phyloP scores from a whole-genome alignment of 2,888 invertebrate species.

The Ctenicera cuprea region DNA sequence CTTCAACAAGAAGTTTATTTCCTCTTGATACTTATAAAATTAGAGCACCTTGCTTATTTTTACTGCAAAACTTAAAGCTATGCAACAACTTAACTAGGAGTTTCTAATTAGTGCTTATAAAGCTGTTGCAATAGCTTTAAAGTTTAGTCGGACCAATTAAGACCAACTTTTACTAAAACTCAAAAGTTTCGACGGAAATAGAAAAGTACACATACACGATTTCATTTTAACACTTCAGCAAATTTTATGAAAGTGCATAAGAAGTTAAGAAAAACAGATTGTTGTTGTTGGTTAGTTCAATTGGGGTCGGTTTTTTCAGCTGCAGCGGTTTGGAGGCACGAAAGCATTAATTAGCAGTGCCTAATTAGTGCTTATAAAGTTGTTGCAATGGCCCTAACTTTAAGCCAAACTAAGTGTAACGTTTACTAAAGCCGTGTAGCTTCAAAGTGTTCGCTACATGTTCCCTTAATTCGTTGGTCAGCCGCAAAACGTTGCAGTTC shows the following conservation, averaged over 20 bases:
- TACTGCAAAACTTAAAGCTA: too few species aligned
- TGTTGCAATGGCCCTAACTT: conserved; percentile 33
- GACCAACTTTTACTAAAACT: conserved; percentile 23
- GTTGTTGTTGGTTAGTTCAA: too few species aligned
- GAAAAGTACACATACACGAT: too few species aligned
- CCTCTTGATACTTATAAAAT: too few species aligned
- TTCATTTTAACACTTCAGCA: too few species aligned
- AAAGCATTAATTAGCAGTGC: conserved; percentile 32
- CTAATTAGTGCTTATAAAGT: conserved; percentile 36
- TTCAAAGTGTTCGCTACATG: conserved; percentile 43
- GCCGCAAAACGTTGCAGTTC: conserved; percentile 46
- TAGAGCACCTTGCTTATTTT: too few species aligned
- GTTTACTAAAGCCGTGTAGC: conserved; percentile 37
- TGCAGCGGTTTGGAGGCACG: conserved; percentile 8
- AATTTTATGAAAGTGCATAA: too few species aligned
- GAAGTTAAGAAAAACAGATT: too few species aligned
- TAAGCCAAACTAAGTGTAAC: conserved; percentile 32
- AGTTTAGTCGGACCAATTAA: conserved; percentile 26
- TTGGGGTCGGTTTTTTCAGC: neutral
- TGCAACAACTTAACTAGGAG: conserved; percentile 13
- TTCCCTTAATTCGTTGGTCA: conserved; percentile 46
- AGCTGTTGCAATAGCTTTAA: conserved; percentile 11
- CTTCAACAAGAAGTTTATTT: too few species aligned
- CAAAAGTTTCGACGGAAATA: conserved; percentile 17
- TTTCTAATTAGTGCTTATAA: conserved; percentile 23